Percentiles rank a stretch among this genome's conserved stretches.
Evolutionary conservation across 2,888 invertebrate species (phyloP).

Genomic region (Callinectes sapidus): DNA sequence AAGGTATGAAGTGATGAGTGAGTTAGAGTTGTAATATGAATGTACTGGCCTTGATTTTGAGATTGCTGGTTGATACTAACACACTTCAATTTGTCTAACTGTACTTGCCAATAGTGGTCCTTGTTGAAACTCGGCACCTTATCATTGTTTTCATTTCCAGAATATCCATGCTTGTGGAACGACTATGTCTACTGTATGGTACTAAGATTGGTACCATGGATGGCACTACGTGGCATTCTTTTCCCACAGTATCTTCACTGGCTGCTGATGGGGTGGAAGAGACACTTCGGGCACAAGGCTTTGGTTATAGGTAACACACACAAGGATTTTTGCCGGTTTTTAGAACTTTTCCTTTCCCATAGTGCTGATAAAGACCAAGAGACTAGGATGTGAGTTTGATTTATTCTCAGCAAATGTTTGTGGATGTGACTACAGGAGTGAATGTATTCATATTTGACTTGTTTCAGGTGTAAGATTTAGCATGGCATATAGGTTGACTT

Average conservation of each 20-base stretch:
- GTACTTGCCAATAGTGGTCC: neutral
- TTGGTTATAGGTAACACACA: constrained; percentile 75
- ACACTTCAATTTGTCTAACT: neutral
- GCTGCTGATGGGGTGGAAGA: constrained; percentile 82
- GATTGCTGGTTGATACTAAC: neutral
- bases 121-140: neutral
- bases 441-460: too few relatives aligned
- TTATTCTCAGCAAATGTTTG: too few relatives aligned
- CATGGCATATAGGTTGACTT: too few relatives aligned
- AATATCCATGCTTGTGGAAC: constrained; percentile 93
- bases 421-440: too few relatives aligned
- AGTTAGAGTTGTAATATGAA: neutral
- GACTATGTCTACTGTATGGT: constrained; percentile 89
- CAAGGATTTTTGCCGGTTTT: neutral
- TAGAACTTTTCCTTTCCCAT: too few relatives aligned
- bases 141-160: constrained; percentile 77
- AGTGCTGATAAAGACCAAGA: too few relatives aligned
- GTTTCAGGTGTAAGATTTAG: too few relatives aligned
- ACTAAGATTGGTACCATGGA: constrained; percentile 83
- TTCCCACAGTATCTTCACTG: constrained; percentile 86
- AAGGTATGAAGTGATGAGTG: constrained; percentile 79
- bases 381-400: too few relatives aligned
- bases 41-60: neutral
- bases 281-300: constrained; percentile 81
- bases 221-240: constrained; percentile 83